phyloP scores from a whole-genome alignment of 2,797 vertebrate species.

The Peromyscus melanophrys region DNA sequence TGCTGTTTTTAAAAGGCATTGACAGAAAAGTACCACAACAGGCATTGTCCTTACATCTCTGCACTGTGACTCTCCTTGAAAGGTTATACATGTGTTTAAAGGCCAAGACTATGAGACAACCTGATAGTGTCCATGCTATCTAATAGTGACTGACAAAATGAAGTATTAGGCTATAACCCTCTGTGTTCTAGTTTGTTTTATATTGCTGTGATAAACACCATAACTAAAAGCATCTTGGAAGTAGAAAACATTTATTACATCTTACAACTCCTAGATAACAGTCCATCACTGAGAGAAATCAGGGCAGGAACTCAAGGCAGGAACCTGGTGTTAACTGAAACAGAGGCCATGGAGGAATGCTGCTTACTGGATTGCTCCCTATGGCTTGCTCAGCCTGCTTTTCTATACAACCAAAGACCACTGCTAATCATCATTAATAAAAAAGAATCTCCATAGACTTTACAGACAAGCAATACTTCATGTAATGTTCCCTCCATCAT shows the following conservation, averaged over 20 bases:
- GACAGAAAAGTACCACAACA: neutral
- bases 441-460: neutral
- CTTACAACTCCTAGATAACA: neutral
- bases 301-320: neutral
- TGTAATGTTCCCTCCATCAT: neutral
- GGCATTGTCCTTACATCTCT: neutral
- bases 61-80: neutral
- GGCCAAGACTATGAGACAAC: neutral
- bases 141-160: neutral
- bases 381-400: neutral
- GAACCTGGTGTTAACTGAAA: neutral
- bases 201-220: neutral
- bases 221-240: neutral
- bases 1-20: neutral
- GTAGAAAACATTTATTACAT: neutral
- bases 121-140: neutral
- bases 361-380: neutral
- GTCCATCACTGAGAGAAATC: neutral
- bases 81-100: neutral
- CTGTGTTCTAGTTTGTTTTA: neutral
- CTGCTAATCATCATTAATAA: neutral
- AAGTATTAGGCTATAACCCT: rapidly evolving
- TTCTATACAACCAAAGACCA: neutral
- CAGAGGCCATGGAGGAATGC: too few relatives aligned
- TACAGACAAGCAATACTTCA: neutral